Evolutionary conservation across 2,797 vertebrate genomes (phyloP).

Genomic region (Heliangelus exortis): DNA sequence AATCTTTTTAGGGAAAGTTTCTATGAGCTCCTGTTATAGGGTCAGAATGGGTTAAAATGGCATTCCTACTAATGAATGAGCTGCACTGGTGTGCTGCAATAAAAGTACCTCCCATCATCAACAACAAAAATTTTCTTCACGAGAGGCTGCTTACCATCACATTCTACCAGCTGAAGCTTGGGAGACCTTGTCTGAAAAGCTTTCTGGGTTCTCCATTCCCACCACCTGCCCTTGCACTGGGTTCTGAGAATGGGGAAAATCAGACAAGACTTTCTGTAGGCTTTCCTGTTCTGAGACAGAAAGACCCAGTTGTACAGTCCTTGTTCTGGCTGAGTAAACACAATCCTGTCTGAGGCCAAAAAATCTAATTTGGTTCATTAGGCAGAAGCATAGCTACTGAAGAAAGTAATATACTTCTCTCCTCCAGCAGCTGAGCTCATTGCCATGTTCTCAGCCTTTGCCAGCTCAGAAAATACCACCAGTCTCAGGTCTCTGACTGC

Average conservation of each 20-base stretch:
- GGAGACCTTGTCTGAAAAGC: neutral
- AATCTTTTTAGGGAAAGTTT: neutral
- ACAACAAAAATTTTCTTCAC: neutral
- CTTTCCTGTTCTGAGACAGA: neutral
- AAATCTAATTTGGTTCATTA: neutral
- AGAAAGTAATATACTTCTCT: neutral
- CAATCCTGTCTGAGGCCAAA: neutral
- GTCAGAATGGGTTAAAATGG: neutral
- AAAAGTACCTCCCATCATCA: neutral
- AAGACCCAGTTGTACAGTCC: fast-evolving
- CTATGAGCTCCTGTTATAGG: neutral
- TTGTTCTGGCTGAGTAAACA: neutral
- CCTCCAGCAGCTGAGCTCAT: neutral
- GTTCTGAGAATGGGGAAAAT: neutral
- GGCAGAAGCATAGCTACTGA: neutral
- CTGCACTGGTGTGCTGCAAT: neutral
- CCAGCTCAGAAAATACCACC: neutral
- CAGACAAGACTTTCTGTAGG: neutral
- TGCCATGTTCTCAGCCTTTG: neutral
- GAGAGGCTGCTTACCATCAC: neutral
- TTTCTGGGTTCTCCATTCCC: neutral
- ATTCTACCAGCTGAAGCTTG: neutral
- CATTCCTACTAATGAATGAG: neutral
- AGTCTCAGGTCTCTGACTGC: neutral
- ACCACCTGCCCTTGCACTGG: neutral